Conservation (phyloP, 2,113 vertebrate species). For the Laticauda colubrina region DNA sequence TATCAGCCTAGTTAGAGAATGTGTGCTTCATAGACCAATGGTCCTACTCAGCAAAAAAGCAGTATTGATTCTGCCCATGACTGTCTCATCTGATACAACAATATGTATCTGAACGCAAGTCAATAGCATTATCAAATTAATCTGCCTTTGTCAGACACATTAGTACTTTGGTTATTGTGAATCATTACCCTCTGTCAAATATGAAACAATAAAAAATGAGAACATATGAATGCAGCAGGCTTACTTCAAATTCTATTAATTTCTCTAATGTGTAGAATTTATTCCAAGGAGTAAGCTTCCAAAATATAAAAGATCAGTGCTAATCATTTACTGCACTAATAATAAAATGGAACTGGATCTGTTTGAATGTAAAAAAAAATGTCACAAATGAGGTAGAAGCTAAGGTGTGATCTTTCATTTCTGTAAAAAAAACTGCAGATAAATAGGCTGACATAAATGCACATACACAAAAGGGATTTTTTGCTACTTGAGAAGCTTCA, state of each 20-base stretch:
- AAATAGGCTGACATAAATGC: slow-evolving; percentile 3
- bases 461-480: not conserved
- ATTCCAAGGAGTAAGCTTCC: not conserved
- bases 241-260: slow-evolving; percentile 6
- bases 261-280: slow-evolving; percentile 12
- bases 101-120: not conserved
- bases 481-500: slow-evolving; percentile 17
- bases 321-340: not conserved
- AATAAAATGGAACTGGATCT: not conserved
- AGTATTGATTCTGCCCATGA: not conserved
- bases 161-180: slow-evolving; percentile 13
- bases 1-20: not conserved
- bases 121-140: slow-evolving; percentile 29
- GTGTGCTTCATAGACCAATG: not conserved
- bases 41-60: not conserved
- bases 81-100: not conserved
- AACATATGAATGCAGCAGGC: slow-evolving; percentile 11
- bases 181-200: slow-evolving; percentile 20
- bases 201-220: slow-evolving; percentile 13
- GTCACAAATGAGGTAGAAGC: slow-evolving; percentile 6
- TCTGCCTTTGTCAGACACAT: slow-evolving; percentile 19
- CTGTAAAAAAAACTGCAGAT: slow-evolving; percentile 16
- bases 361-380: not conserved
- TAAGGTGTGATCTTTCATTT: slow-evolving; percentile 9
- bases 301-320: not conserved